A percentile compares a stretch with the other conserved stretches of the same genome.
Conservation (phyloP, 2,888 invertebrate genomes). For the Amphiduros pacificus region DNA sequence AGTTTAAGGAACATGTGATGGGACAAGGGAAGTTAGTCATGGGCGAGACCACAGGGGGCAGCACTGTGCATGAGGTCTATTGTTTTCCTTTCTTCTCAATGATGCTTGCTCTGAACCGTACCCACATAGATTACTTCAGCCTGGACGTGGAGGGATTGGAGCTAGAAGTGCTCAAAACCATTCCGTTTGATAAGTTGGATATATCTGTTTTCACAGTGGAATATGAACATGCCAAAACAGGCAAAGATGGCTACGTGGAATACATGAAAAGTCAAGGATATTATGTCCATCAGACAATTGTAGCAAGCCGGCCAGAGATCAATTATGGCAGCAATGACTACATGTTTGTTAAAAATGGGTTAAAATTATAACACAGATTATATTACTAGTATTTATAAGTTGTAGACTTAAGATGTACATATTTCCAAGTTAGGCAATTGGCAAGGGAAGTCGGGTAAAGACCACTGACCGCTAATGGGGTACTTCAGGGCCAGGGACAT, state of each 20-base stretch:
- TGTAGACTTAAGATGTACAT: too few relatives aligned
- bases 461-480: too few relatives aligned
- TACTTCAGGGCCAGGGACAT: too few relatives aligned
- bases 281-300: conserved; percentile 3
- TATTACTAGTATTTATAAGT: too few relatives aligned
- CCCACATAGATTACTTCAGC: conserved; percentile 72
- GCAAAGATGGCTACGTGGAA: conserved; percentile 27
- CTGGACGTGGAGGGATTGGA: conserved; percentile 67
- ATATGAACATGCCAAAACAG: conserved; percentile 29
- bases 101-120: conserved; percentile 75
- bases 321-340: conserved; percentile 16
- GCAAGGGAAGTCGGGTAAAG: too few relatives aligned
- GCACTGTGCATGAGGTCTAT: conserved; percentile 65
- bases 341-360: conserved; percentile 20
- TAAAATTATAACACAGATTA: too few relatives aligned
- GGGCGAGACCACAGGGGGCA: neutral
- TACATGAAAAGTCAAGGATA: conserved; percentile 12
- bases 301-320: conserved; percentile 3
- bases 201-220: conserved; percentile 57
- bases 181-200: conserved; percentile 65
- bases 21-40: conserved; percentile 18
- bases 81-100: conserved; percentile 84
- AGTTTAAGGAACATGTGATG: conserved; percentile 19
- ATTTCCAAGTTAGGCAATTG: too few relatives aligned
- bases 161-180: conserved; percentile 65